Percentiles rank a stretch among this genome's conserved stretches.
Evolutionary conservation across 2,113 vertebrate species (phyloP).

Genomic region (Archocentrus centrarchus): DNA sequence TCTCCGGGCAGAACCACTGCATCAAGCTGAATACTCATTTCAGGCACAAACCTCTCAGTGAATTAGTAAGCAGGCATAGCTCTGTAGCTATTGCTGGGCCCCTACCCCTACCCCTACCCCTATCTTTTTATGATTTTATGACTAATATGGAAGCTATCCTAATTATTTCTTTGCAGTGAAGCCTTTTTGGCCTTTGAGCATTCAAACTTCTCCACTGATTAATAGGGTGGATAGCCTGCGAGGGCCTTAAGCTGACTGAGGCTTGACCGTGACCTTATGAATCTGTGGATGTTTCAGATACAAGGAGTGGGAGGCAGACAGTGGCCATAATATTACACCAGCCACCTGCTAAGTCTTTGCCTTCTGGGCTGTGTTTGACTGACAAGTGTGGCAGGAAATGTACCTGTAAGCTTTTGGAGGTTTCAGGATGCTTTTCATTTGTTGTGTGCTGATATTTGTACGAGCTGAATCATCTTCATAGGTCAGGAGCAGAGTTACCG

Average conservation of each 20-base stretch:
- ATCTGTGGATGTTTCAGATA: background rate
- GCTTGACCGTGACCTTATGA: background rate
- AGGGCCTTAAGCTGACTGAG: background rate
- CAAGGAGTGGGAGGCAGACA: background rate
- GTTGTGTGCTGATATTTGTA: background rate
- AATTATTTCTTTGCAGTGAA: background rate
- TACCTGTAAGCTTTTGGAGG: conserved; percentile 76
- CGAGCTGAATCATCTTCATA: conserved; percentile 61
- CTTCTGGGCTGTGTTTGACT: background rate
- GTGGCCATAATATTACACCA: background rate
- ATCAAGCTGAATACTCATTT: conserved; percentile 23
- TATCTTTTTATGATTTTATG: background rate
- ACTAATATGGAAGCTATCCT: background rate
- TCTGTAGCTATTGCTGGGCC: conserved; percentile 20
- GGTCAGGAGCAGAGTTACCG: conserved; percentile 81
- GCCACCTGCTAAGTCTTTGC: background rate
- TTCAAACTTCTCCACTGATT: background rate
- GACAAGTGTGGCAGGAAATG: background rate
- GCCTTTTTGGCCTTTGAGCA: background rate
- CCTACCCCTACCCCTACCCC: no score
- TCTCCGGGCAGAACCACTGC: conserved; percentile 28
- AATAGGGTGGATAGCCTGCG: background rate
- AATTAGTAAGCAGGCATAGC: conserved; percentile 22
- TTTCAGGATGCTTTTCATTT: conserved; percentile 76
- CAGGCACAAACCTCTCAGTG: conserved; percentile 9